Evolutionary conservation across 23 tunicate genomes (phyloP), one percentile per base, ranked within the genome.

Genomic region (Trididemnum nubilum): DNA sequence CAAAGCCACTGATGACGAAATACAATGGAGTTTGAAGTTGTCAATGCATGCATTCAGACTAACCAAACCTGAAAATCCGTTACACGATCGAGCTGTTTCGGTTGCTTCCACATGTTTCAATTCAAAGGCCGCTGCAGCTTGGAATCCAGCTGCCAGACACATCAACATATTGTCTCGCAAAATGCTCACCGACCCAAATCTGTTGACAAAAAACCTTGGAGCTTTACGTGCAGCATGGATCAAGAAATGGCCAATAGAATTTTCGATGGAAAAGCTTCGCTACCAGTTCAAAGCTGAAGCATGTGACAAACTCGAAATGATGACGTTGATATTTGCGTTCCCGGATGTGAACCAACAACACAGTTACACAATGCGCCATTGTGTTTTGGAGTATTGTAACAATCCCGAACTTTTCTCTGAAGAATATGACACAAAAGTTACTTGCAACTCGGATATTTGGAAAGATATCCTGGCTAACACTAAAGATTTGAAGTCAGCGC

Each of bases 11-110:
- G 34, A 18, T n/a, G 72, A 74, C 5, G 90, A 90, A 37, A 29
- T 85, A 28, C 80, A 85, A 65, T 91, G 97, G 97, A 78, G 86
- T n/a, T 50, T 91, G 2, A 90, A 91, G 63, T 67, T 91, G 35
- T 76, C 90, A 1, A 12, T 32, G n/a, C 34, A 81, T 25, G 84
- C 75, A 19, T 35, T 81, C 23, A 52, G 73, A 51, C 23, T 73
- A 2, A 49, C 74, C 51, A 28, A 34, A 27, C 35, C 58, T 0
- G 65, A 35, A 22, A 32, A 39, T n/a, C 22, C 36, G 31, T n/a
- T 49, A 7, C 38, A 87, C 22, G 57, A 77, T 0, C 57, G 69
- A 38, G 97, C 97, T 0, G 52, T 72, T 27, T 9, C 30, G 2
- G 36, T 76, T 19, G 34, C 83, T 1, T 54, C 81, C 0, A 33